phyloP scores from a whole-genome alignment of 2,113 vertebrate species.

The Pygoscelis antarcticus region DNA sequence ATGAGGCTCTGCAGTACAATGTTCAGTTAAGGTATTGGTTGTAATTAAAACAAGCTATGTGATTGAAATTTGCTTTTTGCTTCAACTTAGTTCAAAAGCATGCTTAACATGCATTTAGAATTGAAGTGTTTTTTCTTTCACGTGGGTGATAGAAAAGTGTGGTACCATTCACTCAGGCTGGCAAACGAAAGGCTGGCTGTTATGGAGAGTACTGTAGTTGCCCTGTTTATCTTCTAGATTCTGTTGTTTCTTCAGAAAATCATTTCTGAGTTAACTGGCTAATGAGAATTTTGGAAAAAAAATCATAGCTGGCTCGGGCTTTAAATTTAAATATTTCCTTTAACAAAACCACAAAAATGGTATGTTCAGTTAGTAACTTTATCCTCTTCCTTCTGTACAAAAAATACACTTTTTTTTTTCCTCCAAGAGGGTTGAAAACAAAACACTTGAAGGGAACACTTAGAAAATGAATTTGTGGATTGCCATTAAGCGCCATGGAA shows the following conservation, averaged over 20 bases:
- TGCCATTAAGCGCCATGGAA: slow-evolving; percentile 36
- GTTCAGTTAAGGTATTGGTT: background rate
- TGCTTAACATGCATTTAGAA: background rate
- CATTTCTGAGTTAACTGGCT: background rate
- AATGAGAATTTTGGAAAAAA: background rate
- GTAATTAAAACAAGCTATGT: background rate
- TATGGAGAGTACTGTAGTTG: background rate
- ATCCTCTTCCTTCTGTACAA: background rate
- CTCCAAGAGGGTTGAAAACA: background rate
- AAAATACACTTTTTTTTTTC: background rate
- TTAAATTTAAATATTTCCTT: background rate
- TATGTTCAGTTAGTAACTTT: background rate
- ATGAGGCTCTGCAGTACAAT: background rate
- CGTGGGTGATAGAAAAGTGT: background rate
- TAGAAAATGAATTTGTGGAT: slow-evolving; percentile 24
- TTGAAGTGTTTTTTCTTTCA: background rate
- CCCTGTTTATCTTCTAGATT: background rate
- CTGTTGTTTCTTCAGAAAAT: background rate
- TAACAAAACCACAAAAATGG: background rate
- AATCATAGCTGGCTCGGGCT: background rate
- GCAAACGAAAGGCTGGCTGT: background rate
- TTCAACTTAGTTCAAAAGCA: background rate
- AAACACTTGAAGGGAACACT: background rate
- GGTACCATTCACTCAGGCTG: background rate
- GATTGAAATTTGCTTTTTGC: background rate